Evolutionary conservation across 2,113 vertebrate species (phyloP), one percentile per base, ranked within the genome.

Genomic region (Labeo rohita): DNA sequence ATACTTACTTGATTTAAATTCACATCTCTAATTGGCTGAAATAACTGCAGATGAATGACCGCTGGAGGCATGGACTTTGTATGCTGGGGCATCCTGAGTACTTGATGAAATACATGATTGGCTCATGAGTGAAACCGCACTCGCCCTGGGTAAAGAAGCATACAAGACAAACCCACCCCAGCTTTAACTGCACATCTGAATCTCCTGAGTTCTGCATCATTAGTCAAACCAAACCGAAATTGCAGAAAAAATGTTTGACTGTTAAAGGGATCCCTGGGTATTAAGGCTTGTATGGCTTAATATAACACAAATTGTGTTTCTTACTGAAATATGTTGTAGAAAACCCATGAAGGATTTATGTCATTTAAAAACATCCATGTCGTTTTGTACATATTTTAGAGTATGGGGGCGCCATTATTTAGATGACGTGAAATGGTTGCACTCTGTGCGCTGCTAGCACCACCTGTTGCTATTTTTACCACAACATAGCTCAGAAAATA

Each of bases 51-150:
- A 52, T 39, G 1, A 80, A 65, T 66, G 50, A 21, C 49, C 39
- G 8, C 16, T 39, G 74, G 34, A 86, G 47, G 75, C 76, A 81
- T 86, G 84, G 75, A 86, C 68, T 89, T 89, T 89, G 54, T 72
- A 84, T 86, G 88, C 81, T 81, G 54, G 76, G 34, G 4, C 52
- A 34, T 85, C 66, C 75, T 59, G 83, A 76, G 59, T 63, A 65
- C 78, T 39, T 70, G 72, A 80, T 68, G 76, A 66, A 88, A 80
- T 43, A 78, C 84, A 88, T 88, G 87, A 87, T 83, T 85, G 61
- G 85, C 47, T 75, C 28, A 50, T 84, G 11, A 43, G 77, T 82
- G 68, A 54, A 89, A 86, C 77, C 61, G 77, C 75, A 56, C 21
- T 80, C 77, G 77, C 61, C 59, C 76, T 49, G 66, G n/a, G 56